These are phyloP conservation scores for Asbolus verrucosus DNA, from an alignment of 1,140 invertebrate genomes.

Conservation along the genomic window DNA sequence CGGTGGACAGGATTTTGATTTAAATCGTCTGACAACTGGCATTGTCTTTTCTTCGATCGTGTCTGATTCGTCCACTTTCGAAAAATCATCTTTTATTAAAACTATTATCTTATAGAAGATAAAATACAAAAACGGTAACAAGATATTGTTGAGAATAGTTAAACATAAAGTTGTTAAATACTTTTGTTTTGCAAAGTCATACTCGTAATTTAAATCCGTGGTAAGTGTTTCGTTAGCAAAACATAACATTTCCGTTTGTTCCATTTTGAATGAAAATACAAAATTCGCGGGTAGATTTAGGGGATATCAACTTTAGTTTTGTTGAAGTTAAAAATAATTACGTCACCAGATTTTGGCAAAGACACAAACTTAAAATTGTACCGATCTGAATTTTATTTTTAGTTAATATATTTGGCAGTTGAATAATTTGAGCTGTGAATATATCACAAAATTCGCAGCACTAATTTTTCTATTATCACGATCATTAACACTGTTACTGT, in stretches of 20 bases:
- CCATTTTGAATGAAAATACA: constrained; percentile 1
- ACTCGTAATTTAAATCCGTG: constrained; percentile 1
- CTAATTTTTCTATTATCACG: constrained; percentile 6
- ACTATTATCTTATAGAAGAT: background rate
- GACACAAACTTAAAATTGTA: constrained; percentile 36
- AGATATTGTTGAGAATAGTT: background rate
- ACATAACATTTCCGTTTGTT: background rate
- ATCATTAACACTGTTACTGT: background rate
- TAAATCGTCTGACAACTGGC: background rate
- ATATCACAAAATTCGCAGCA: constrained; percentile 24
- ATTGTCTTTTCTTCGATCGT: background rate
- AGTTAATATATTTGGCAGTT: constrained; percentile 48
- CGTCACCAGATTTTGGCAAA: constrained; percentile 29
- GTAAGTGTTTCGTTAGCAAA: constrained; percentile 11
- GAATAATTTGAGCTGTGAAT: constrained; percentile 21
- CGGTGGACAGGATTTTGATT: constrained; percentile 12
- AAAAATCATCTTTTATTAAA: background rate
- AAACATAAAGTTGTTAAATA: background rate
- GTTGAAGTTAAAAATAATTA: constrained; percentile 13
- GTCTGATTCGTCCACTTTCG: background rate
- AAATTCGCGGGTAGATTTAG: background rate
- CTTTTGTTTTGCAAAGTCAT: background rate
- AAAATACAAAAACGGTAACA: constrained; percentile 13
- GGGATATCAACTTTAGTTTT: constrained; percentile 11
- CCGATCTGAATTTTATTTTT: constrained; percentile 43